A percentile compares a stretch with the other conserved stretches of the same genome.
These are phyloP conservation scores for Lucifuga dentata DNA, from an alignment of 2,113 vertebrate genomes.

Conservation along the genomic window DNA sequence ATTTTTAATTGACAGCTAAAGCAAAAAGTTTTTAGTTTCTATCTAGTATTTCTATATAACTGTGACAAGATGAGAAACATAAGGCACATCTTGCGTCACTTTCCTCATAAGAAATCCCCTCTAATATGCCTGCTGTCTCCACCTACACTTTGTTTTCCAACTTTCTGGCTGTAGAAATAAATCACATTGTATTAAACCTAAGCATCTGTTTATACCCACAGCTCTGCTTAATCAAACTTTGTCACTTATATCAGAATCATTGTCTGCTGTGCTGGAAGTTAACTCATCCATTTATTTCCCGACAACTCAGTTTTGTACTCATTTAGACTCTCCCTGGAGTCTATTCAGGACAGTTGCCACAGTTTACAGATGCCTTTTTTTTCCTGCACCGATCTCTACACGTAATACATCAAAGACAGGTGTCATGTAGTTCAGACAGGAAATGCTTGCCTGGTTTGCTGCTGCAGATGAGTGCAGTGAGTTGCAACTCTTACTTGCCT, in stretches of 20 bases:
- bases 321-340: slow-evolving; percentile 33
- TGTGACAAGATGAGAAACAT: too few relatives aligned
- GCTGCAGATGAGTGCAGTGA: slow-evolving; percentile 29
- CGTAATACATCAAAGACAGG: slow-evolving; percentile 53
- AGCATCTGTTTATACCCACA: slow-evolving; percentile 13
- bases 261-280: slow-evolving; percentile 3
- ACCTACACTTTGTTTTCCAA: neutral
- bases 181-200: slow-evolving; percentile 1
- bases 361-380: slow-evolving; percentile 17
- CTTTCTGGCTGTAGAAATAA: neutral
- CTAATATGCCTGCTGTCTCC: neutral
- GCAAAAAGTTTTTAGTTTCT: too few relatives aligned
- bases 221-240: slow-evolving; percentile 1
- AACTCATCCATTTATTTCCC: slow-evolving; percentile 27
- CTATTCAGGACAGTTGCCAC: slow-evolving; percentile 42
- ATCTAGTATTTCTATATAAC: too few relatives aligned
- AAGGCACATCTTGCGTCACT: too few relatives aligned
- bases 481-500: slow-evolving; percentile 1
- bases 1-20: too few relatives aligned
- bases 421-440: slow-evolving; percentile 20
- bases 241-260: slow-evolving; percentile 7
- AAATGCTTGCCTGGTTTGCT: slow-evolving; percentile 8
- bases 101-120: too few relatives aligned
- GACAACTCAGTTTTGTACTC: slow-evolving; percentile 29
- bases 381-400: slow-evolving; percentile 10